phyloP scores from a whole-genome alignment of 2,888 invertebrate genomes.

The Stenotaenia linearis region DNA sequence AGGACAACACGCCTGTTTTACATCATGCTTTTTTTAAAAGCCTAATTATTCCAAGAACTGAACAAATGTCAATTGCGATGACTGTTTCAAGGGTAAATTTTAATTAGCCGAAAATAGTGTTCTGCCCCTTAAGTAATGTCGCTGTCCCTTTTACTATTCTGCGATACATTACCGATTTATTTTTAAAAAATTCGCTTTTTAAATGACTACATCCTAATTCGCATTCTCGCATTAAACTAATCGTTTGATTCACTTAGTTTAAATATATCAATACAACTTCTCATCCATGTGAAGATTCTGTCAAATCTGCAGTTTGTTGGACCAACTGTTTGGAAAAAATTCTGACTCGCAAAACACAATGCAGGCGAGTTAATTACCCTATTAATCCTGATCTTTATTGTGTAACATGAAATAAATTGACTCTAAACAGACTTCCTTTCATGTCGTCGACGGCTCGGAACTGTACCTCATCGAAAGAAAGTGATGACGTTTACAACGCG shows the following conservation, averaged over 20 bases:
- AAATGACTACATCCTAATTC: too few species aligned
- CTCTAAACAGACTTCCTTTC: not conserved
- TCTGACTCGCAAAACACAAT: not conserved
- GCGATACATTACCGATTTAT: too few species aligned
- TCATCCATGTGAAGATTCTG: not conserved
- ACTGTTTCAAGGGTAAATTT: not conserved
- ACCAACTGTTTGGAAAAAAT: not conserved
- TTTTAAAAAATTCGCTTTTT: too few species aligned
- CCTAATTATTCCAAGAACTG: not conserved
- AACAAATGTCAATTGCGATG: not conserved
- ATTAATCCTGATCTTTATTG: too few species aligned
- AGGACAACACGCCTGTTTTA: not conserved
- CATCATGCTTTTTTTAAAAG: slow-evolving; percentile 31
- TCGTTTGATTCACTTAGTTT: too few species aligned
- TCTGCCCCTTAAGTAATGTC: too few species aligned
- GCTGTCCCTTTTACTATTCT: too few species aligned
- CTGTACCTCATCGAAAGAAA: not conserved
- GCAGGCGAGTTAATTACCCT: not conserved
- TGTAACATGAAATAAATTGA: not conserved
- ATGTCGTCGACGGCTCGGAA: not conserved
- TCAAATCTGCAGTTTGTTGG: not conserved
- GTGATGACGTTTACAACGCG: not conserved
- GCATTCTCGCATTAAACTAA: too few species aligned
- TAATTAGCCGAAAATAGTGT: too few species aligned
- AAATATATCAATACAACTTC: not conserved